Evolutionary conservation across 2,797 vertebrate species (phyloP).

Genomic region (Sebastes kiyomatsui): DNA sequence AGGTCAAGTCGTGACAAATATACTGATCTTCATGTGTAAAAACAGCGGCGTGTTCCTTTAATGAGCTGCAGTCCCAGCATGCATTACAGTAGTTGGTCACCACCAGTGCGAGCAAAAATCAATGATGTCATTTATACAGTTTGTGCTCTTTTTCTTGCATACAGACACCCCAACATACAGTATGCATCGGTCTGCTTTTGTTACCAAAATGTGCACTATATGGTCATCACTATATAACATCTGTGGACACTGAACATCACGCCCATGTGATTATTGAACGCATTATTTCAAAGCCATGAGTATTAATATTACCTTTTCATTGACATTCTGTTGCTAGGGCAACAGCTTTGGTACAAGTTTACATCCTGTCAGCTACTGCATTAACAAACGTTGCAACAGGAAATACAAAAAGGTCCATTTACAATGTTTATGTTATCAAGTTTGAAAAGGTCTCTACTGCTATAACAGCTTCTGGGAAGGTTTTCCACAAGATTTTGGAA

Average conservation of each 20-base stretch:
- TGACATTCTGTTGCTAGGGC: too few species aligned
- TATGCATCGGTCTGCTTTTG: background rate
- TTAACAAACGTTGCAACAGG: too few species aligned
- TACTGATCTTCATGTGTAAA: too few species aligned
- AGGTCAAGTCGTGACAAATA: too few species aligned
- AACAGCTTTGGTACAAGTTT: too few species aligned
- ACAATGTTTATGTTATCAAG: too few species aligned
- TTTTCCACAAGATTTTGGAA: background rate
- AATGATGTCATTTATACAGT: background rate
- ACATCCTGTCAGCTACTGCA: too few species aligned
- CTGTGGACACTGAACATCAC: background rate
- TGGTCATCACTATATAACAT: background rate
- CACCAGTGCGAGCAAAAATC: background rate
- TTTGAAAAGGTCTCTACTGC: background rate
- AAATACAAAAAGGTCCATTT: too few species aligned
- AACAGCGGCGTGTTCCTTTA: background rate
- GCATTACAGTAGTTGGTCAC: background rate
- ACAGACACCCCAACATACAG: background rate
- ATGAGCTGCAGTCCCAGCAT: background rate
- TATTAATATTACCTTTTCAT: background rate
- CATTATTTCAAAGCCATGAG: background rate
- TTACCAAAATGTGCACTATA: background rate
- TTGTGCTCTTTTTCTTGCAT: background rate
- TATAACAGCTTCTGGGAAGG: conserved; percentile 5
- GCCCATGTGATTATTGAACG: background rate